Conservation (phyloP, 2,113 vertebrate genomes). For the Propithecus coquereli region DNA sequence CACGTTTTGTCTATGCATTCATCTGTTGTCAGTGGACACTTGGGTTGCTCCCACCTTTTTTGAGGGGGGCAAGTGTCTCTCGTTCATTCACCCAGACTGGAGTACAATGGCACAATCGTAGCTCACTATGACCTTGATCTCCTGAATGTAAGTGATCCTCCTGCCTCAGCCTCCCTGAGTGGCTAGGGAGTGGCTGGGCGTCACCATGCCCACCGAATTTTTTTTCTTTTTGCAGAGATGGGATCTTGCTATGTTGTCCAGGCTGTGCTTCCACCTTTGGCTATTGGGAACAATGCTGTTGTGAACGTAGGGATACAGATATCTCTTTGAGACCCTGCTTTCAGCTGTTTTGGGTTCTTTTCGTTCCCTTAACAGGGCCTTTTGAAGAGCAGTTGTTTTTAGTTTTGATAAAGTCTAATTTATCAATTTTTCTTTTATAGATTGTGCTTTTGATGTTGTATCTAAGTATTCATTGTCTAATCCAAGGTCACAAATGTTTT, state of each 20-base stretch:
- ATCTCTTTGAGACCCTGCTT: neutral
- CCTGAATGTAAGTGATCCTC: neutral
- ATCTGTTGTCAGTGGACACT: fast-evolving
- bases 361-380: neutral
- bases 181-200: too few species aligned
- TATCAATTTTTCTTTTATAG: neutral
- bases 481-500: neutral
- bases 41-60: neutral
- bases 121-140: neutral
- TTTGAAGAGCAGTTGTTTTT: conserved; percentile 6
- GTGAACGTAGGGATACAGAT: neutral
- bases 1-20: neutral
- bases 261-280: neutral
- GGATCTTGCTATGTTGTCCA: neutral
- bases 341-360: neutral
- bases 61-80: neutral
- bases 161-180: neutral
- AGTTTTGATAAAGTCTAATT: neutral
- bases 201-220: neutral
- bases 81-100: neutral
- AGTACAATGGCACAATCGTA: neutral
- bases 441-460: neutral
- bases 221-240: neutral
- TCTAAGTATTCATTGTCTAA: neutral
- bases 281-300: neutral